A percentile compares a stretch with the other conserved stretches of the same genome.
Evolutionary conservation across 2,797 vertebrate genomes (phyloP).

Genomic region (Sternarchorhynchus goeldii): DNA sequence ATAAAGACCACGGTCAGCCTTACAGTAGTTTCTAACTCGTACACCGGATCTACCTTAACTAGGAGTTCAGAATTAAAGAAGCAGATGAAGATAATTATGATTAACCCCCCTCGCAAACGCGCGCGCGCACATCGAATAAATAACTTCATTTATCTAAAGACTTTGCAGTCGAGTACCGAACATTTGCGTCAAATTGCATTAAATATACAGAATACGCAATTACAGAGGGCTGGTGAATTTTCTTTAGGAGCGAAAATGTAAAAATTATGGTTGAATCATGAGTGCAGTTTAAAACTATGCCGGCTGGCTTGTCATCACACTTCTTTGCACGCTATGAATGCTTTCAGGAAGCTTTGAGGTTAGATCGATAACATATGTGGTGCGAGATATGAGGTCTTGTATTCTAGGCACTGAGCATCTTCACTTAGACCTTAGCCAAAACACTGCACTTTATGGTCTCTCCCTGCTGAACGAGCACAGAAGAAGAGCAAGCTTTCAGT

Average conservation of each 20-base stretch:
- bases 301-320: neutral
- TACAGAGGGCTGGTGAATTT: slow-evolving; percentile 58
- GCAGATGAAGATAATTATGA: no score
- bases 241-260: neutral
- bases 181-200: slow-evolving; percentile 53
- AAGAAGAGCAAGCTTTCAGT: no score
- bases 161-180: slow-evolving; percentile 39
- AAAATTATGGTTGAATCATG: neutral
- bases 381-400: neutral
- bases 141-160: neutral
- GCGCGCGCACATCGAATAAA: neutral
- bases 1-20: no score
- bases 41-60: no score
- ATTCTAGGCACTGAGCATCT: no score
- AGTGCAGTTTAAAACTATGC: neutral
- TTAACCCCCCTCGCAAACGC: neutral
- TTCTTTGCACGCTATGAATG: slow-evolving; percentile 2
- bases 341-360: slow-evolving; percentile 38
- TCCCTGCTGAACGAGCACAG: no score
- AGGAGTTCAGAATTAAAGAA: no score
- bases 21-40: no score
- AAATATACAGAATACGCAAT: slow-evolving; percentile 54
- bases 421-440: no score
- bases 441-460: no score
- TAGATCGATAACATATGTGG: neutral